Conservation (phyloP, 1,140 invertebrate genomes). For the Heliconius congener region DNA sequence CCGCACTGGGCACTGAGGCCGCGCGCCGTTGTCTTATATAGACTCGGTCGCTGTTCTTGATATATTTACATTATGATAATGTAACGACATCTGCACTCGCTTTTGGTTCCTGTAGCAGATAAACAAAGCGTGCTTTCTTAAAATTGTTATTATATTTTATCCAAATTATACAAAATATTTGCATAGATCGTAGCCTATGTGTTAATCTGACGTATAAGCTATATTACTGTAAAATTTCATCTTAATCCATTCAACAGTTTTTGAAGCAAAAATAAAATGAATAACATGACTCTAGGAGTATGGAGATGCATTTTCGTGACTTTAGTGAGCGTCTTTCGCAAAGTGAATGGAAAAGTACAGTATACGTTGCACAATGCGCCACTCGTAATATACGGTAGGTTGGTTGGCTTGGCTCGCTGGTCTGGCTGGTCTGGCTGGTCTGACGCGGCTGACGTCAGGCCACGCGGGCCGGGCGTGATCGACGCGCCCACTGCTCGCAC, state of each 20-base stretch:
- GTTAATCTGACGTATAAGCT: too few relatives aligned
- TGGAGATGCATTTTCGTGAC: background rate
- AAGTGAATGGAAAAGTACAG: constrained; percentile 70
- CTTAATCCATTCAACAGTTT: too few relatives aligned
- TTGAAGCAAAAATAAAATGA: too few relatives aligned
- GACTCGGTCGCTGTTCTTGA: constrained; percentile 50
- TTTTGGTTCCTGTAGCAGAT: constrained; percentile 47
- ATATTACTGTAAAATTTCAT: too few relatives aligned
- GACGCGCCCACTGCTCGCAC: constrained; percentile 48
- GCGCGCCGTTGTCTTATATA: constrained; percentile 55
- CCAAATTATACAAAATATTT: too few relatives aligned
- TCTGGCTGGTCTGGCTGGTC: background rate
- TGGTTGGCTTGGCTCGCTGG: background rate
- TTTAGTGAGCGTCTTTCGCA: constrained; percentile 43
- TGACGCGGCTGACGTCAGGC: constrained; percentile 56
- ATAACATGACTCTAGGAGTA: background rate
- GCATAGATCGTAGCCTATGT: too few relatives aligned
- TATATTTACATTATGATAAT: constrained; percentile 55
- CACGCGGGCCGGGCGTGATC: constrained; percentile 45
- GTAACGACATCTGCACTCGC: constrained; percentile 34
- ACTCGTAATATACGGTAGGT: constrained; percentile 35
- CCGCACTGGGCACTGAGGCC: constrained; percentile 64
- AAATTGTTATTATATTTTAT: background rate
- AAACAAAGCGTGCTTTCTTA: constrained; percentile 25
- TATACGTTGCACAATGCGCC: constrained; percentile 45